Conservation (phyloP, 2,797 vertebrate genomes). For the Vespertilio murinus region DNA sequence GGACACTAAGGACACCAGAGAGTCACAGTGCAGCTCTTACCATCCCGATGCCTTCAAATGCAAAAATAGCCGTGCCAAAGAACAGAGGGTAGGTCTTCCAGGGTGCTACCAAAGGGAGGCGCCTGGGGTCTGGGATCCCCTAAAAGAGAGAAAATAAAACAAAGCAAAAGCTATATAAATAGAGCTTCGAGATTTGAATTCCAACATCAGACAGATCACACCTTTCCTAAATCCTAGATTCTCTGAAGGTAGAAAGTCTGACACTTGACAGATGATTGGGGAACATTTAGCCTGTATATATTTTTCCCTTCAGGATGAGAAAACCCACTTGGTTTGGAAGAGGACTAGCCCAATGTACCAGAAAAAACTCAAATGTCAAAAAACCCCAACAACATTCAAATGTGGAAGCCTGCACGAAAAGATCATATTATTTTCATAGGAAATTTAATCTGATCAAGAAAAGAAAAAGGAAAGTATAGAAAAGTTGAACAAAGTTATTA, state of each 20-base stretch:
- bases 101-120: conserved; percentile 88
- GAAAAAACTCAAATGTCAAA: not conserved
- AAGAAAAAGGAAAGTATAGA: not conserved
- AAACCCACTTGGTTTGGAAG: not conserved
- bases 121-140: conserved; percentile 89
- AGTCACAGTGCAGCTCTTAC: conserved; percentile 82
- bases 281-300: not conserved
- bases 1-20: not conserved
- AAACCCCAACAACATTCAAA: not conserved
- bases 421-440: not conserved
- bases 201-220: not conserved
- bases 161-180: not conserved
- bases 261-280: not conserved
- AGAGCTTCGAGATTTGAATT: not conserved
- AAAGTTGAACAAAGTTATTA: not conserved
- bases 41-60: conserved; percentile 98
- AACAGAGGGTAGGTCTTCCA: conserved; percentile 94
- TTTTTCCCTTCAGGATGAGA: not conserved
- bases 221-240: not conserved
- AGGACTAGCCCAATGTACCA: not conserved
- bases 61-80: conserved; percentile 97
- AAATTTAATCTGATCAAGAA: not conserved
- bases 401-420: not conserved
- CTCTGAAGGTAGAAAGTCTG: not conserved
- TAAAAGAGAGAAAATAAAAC: conserved; percentile 75